Evolutionary conservation across 2,888 invertebrate genomes (phyloP).

Genomic region (Meghimatium bilineatum): DNA sequence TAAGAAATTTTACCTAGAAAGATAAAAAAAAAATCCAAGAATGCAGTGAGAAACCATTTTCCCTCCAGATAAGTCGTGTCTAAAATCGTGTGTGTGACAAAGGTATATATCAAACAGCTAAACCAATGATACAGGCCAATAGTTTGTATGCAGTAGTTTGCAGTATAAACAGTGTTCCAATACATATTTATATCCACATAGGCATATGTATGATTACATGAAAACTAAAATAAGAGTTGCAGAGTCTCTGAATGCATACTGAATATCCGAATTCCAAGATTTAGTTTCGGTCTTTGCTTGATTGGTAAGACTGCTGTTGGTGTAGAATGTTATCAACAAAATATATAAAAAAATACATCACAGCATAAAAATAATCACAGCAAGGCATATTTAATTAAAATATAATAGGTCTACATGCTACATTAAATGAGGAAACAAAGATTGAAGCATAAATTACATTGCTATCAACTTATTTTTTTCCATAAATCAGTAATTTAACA

Average conservation of each 20-base stretch:
- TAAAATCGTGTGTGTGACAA: too few species aligned
- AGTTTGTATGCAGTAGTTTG: neutral
- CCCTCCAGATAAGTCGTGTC: too few species aligned
- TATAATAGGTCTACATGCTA: too few species aligned
- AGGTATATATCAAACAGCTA: neutral
- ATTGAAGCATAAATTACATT: too few species aligned
- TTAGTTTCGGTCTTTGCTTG: conserved; percentile 16
- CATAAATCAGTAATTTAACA: too few species aligned
- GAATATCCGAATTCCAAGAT: conserved; percentile 19
- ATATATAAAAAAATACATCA: neutral
- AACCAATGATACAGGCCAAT: neutral
- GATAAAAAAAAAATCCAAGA: too few species aligned
- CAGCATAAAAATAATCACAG: too few species aligned
- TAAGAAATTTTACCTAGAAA: too few species aligned
- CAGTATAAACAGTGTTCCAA: neutral
- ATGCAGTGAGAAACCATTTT: too few species aligned
- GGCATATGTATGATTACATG: neutral
- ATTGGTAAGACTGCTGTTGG: neutral
- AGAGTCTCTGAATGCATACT: conserved; percentile 16
- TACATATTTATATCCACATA: neutral
- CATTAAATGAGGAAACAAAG: neutral
- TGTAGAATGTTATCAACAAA: neutral
- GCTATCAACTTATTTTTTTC: too few species aligned
- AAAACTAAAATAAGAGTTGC: neutral
- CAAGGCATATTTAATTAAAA: too few species aligned